phyloP scores from a whole-genome alignment of 2,113 vertebrate species.

The Arothron firmamentum region DNA sequence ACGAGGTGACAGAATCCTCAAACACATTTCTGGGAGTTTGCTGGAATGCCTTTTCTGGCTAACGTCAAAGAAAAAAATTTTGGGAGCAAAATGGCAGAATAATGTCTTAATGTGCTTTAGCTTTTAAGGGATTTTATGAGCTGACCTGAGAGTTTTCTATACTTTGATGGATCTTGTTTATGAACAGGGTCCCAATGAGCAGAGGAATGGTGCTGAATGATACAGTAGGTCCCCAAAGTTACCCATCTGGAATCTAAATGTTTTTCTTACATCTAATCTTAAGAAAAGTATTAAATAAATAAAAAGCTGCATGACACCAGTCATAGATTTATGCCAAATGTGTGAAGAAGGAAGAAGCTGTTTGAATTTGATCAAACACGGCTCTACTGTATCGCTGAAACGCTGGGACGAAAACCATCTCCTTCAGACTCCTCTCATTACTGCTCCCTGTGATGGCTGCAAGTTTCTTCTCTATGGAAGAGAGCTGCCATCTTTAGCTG shows the following conservation, averaged over 20 bases:
- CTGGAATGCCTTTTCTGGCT: slow-evolving; percentile 12
- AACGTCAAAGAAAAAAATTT: slow-evolving; percentile 32
- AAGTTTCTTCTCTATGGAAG: slow-evolving; percentile 47
- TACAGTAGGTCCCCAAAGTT: slow-evolving; percentile 38
- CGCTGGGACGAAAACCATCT: slow-evolving; percentile 53
- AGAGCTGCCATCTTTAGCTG: slow-evolving; percentile 71
- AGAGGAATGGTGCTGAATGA: slow-evolving; percentile 36
- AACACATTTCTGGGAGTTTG: slow-evolving; percentile 14
- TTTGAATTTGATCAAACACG: slow-evolving; percentile 70
- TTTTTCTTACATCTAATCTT: slow-evolving; percentile 22
- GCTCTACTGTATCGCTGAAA: slow-evolving; percentile 38
- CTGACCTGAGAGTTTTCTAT: slow-evolving; percentile 18
- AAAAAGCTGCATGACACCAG: slow-evolving; percentile 47
- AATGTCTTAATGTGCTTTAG: slow-evolving; percentile 31
- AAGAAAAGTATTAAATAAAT: slow-evolving; percentile 3
- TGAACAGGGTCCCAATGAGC: slow-evolving; percentile 38
- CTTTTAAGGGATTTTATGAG: slow-evolving; percentile 27
- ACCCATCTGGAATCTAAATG: slow-evolving; percentile 46
- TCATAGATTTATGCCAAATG: slow-evolving; percentile 55
- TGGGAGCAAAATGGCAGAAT: slow-evolving; percentile 39
- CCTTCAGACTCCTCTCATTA: slow-evolving; percentile 61
- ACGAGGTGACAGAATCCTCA: slow-evolving; percentile 10
- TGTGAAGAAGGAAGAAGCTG: slow-evolving; percentile 49
- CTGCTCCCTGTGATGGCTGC: slow-evolving; percentile 49
- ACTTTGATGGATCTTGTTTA: slow-evolving; percentile 36